These are phyloP conservation scores for Pangasius macronema DNA, from an alignment of 2,797 vertebrate species.

Conservation along the genomic window DNA sequence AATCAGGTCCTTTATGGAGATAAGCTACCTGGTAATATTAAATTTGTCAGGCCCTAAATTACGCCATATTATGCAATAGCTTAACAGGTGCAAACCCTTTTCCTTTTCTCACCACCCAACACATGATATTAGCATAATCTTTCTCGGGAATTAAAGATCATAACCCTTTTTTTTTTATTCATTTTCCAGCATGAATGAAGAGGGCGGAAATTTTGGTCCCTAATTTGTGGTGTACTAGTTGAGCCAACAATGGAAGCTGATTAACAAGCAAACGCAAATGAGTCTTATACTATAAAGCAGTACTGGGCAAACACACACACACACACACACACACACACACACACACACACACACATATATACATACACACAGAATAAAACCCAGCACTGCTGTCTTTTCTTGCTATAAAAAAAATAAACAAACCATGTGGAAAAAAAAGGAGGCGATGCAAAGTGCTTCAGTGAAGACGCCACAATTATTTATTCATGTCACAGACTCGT, in stretches of 20 bases:
- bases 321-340: not conserved
- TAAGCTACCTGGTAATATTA: not conserved
- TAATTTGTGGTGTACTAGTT: conserved; percentile 50
- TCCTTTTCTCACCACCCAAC: not conserved
- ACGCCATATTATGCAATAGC: not conserved
- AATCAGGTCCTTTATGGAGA: conserved; percentile 3
- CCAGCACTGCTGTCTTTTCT: conserved; percentile 32
- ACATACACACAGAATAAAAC: conserved; percentile 32
- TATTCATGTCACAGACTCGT: conserved; percentile 69
- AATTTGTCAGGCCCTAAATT: conserved; percentile 7
- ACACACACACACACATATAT: conserved; percentile 11
- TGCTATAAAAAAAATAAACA: conserved; percentile 42
- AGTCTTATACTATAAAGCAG: conserved; percentile 52
- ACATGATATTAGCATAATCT: conserved; percentile 10
- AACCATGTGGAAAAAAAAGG: conserved; percentile 30
- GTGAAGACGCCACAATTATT: conserved; percentile 64
- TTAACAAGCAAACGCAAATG: conserved; percentile 68
- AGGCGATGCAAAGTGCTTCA: conserved; percentile 55
- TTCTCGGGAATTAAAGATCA: conserved; percentile 56
- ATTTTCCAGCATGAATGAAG: conserved; percentile 62
- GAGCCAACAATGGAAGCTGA: conserved; percentile 60
- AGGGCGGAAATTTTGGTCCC: conserved; percentile 56
- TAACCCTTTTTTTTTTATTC: conserved; percentile 48
- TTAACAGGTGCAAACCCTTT: not conserved
- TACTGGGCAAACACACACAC: conserved; percentile 29